Conservation (phyloP, 1,140 invertebrate species). For the Chymomyza costata region DNA sequence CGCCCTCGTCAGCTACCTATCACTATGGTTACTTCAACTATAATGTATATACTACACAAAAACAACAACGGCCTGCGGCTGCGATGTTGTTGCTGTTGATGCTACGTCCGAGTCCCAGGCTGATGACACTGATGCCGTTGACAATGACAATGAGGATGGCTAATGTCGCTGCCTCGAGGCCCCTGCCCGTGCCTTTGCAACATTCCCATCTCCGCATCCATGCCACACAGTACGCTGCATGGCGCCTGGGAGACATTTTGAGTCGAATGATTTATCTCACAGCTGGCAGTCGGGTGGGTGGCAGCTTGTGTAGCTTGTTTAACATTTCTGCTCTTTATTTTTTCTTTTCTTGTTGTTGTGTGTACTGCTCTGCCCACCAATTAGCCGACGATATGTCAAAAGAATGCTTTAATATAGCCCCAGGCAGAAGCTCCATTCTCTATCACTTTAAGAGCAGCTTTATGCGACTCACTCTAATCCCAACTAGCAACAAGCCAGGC, state of each 20-base stretch:
- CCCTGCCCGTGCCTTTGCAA: neutral
- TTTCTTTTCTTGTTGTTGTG: neutral
- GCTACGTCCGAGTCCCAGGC: conserved; percentile 2
- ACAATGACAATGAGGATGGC: conserved; percentile 41
- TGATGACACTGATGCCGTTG: conserved; percentile 40
- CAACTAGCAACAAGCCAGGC: no score
- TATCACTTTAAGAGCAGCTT: no score
- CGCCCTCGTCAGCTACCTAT: no score
- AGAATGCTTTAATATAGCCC: no score
- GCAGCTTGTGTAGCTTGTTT: conserved; percentile 2
- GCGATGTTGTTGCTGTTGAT: conserved; percentile 3
- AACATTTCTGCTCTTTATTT: conserved; percentile 16
- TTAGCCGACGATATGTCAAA: conserved; percentile 36
- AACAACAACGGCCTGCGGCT: neutral
- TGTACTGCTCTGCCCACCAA: conserved; percentile 22
- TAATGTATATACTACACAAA: no score
- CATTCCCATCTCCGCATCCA: neutral
- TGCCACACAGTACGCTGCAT: conserved; percentile 46
- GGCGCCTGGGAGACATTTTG: conserved; percentile 28
- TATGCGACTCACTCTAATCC: no score
- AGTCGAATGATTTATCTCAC: conserved; percentile 61
- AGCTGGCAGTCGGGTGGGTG: conserved; percentile 22
- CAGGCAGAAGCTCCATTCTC: no score
- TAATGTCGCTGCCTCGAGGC: conserved; percentile 25
- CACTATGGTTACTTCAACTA: no score